phyloP scores from a whole-genome alignment of 2,113 vertebrate genomes.

The Erythrolamprus reginae region DNA sequence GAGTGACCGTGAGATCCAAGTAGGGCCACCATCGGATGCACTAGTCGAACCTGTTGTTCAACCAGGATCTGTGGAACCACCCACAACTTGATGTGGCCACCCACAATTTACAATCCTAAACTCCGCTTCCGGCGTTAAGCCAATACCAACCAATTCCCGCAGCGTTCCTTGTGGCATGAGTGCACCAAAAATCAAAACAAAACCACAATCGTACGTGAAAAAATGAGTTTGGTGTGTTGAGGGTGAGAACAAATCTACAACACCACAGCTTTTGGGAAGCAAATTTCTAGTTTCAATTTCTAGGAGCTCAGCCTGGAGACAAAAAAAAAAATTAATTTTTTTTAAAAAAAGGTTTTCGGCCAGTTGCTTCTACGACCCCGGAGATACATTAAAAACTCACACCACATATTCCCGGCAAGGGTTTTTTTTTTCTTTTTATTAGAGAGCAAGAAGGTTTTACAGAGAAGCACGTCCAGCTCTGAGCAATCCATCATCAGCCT shows the following conservation, averaged over 20 bases:
- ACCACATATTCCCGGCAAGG: not conserved
- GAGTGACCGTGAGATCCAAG: too few relatives aligned
- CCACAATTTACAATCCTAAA: not conserved
- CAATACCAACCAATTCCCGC: not conserved
- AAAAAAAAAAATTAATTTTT: too few relatives aligned
- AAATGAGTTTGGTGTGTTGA: too few relatives aligned
- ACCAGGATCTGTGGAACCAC: not conserved
- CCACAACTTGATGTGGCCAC: not conserved
- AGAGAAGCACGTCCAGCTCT: not conserved
- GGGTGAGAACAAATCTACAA: not conserved
- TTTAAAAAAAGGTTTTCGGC: not conserved
- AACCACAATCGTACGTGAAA: too few relatives aligned
- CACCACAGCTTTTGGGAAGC: not conserved
- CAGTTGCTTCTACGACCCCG: not conserved
- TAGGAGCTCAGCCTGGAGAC: not conserved
- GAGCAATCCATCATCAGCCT: not conserved
- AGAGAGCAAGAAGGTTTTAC: not conserved
- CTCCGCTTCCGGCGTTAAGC: not conserved
- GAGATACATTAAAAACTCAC: not conserved
- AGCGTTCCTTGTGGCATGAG: too few relatives aligned
- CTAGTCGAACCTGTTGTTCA: too few relatives aligned
- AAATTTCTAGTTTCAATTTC: not conserved
- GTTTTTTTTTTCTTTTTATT: not conserved
- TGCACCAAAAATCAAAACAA: too few relatives aligned
- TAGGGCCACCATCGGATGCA: too few relatives aligned